Conservation (phyloP, 1,140 invertebrate species). For the Heliconius himera region DNA sequence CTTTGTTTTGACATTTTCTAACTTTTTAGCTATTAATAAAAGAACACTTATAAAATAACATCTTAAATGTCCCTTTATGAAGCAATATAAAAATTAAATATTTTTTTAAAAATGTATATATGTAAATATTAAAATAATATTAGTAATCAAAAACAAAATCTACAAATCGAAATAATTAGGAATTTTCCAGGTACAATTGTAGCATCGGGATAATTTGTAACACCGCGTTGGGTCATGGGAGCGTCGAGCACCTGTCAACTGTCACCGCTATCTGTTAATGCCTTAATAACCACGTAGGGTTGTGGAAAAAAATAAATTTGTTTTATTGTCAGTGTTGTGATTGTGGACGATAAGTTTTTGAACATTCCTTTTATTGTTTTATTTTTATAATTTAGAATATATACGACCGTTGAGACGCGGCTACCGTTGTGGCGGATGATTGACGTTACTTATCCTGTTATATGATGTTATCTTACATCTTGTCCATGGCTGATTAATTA, state of each 20-base stretch:
- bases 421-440: not conserved
- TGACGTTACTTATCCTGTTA: not conserved
- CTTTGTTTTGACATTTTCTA: no score
- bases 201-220: constrained; percentile 64
- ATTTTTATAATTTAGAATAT: not conserved
- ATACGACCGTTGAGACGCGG: not conserved
- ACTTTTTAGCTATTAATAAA: no score
- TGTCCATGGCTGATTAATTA: not conserved
- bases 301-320: constrained; percentile 21
- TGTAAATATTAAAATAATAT: not conserved
- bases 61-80: no score
- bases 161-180: constrained; percentile 53
- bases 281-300: constrained; percentile 61
- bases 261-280: constrained; percentile 58
- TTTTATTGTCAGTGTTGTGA: constrained; percentile 25
- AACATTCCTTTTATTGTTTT: constrained; percentile 7
- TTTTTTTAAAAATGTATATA: not conserved
- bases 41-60: no score
- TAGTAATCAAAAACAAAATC: constrained; percentile 26
- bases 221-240: constrained; percentile 62
- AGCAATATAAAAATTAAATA: not conserved
- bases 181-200: constrained; percentile 45
- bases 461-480: not conserved
- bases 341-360: constrained; percentile 20
- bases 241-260: constrained; percentile 64